Base-by-base conservation (phyloP, 2,888 invertebrate genomes). In the Nezara viridula region DNA sequence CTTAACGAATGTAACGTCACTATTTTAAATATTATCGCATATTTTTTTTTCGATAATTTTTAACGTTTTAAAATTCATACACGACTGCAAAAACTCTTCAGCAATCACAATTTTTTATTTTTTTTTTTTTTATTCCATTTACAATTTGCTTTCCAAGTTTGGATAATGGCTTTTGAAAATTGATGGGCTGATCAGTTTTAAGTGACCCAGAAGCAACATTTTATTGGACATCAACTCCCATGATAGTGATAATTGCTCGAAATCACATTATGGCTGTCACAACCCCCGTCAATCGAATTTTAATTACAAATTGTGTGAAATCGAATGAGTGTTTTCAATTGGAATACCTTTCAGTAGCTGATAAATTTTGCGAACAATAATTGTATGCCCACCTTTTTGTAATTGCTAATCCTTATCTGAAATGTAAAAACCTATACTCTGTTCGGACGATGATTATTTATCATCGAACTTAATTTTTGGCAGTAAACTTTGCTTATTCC, bases 271-370 rank as follows among this genome's bases (percentile, higher is more conserved):
- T 66, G 32, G 10, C 66, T 19, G 32, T 66, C 66, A 66, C 6
- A 16, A 5, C 32, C 0, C 14, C 1, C 14, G n/a, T 66, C 66
- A 32, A 66, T 66, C 19, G 32, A 66, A 66, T 66, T 66, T 66
- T 66, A 66, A 66, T 66, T 66, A 66, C 66, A 66, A 60, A 60
- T 27, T 60, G 60, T 60, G 27, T 27, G 27, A 60, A 44, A 60
- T 27, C 60, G 27, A 60, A 60, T 60, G 60, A 60, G 60, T 60
- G 14, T 60, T 60, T 27, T 60, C 60, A 60, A 66, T 66, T 66
- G 16, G 32, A 66, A 66, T 66, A 66, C 6, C 32, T 37, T 66
- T 66, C 60, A 27, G 60, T 27, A 19, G 32, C 32, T 32, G 21
- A 19, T 27, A 19, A 66, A 66, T 66, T 32, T 66, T 19, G 66